Conservation (phyloP, 1,140 invertebrate genomes). For the Adelges cooleyi region DNA sequence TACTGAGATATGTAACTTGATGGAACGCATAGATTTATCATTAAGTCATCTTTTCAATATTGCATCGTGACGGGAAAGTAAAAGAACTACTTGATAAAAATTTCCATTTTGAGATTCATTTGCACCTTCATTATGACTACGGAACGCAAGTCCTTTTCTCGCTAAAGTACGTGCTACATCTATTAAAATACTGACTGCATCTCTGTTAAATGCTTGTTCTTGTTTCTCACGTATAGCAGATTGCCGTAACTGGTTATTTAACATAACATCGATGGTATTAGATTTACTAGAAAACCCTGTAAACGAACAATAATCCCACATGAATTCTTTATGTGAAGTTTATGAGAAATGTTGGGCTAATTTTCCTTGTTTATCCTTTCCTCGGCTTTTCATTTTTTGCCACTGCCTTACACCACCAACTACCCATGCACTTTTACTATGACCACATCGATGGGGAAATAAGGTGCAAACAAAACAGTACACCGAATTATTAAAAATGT, state of each 20-base stretch:
- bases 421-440: background rate
- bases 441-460: background rate
- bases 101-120: no score
- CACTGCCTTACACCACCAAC: background rate
- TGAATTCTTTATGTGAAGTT: background rate
- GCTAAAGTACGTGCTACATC: no score
- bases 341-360: background rate
- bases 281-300: no score
- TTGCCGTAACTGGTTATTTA: no score
- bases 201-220: no score
- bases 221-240: no score
- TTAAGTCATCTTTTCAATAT: slow-evolving; percentile 16
- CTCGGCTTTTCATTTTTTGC: slow-evolving; percentile 7
- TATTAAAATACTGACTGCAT: no score
- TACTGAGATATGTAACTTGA: background rate
- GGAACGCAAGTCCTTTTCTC: no score
- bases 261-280: no score
- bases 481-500: background rate
- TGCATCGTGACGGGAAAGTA: slow-evolving; percentile 1
- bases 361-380: background rate
- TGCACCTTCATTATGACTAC: no score
- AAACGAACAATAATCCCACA: background rate
- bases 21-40: background rate
- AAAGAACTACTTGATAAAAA: slow-evolving; percentile 17
- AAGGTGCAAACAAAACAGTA: background rate